phyloP scores from a whole-genome alignment of 2,113 vertebrate genomes.

The Nothoprocta pentlandii region DNA sequence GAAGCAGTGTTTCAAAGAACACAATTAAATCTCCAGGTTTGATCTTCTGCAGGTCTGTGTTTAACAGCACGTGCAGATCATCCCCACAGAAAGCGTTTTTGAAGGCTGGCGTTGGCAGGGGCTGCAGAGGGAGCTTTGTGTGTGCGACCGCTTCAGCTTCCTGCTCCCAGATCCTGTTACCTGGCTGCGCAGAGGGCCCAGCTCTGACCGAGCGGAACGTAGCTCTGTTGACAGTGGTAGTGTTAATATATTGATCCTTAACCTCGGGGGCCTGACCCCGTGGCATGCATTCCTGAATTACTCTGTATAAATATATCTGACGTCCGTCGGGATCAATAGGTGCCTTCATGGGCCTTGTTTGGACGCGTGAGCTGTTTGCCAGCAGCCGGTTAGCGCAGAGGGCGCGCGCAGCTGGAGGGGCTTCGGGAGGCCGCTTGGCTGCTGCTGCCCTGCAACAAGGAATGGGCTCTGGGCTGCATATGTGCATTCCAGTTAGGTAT shows the following conservation, averaged over 20 bases:
- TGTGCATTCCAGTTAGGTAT: not conserved
- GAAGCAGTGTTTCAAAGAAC: not conserved
- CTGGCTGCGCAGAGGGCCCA: accelerated
- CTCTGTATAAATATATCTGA: not conserved
- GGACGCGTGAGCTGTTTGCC: not conserved
- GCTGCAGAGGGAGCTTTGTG: not conserved
- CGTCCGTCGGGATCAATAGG: not conserved
- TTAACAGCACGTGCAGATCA: not conserved
- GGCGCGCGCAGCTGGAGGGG: not conserved
- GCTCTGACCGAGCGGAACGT: not conserved
- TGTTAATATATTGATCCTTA: not conserved
- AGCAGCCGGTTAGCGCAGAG: not conserved
- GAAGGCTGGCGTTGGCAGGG: not conserved
- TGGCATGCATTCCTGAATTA: not conserved
- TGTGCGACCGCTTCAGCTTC: not conserved
- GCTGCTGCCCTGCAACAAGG: not conserved
- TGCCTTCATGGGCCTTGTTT: not conserved
- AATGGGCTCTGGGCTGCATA: not conserved
- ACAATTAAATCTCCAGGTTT: not conserved
- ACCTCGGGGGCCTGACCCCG: not conserved
- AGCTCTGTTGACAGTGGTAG: not conserved
- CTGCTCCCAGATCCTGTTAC: not conserved
- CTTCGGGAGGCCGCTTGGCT: not conserved
- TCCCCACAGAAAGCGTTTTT: not conserved
- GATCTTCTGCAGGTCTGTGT: not conserved